Evolutionary conservation across 2,113 vertebrate species (phyloP).

Genomic region (Myiozetetes cayanensis): DNA sequence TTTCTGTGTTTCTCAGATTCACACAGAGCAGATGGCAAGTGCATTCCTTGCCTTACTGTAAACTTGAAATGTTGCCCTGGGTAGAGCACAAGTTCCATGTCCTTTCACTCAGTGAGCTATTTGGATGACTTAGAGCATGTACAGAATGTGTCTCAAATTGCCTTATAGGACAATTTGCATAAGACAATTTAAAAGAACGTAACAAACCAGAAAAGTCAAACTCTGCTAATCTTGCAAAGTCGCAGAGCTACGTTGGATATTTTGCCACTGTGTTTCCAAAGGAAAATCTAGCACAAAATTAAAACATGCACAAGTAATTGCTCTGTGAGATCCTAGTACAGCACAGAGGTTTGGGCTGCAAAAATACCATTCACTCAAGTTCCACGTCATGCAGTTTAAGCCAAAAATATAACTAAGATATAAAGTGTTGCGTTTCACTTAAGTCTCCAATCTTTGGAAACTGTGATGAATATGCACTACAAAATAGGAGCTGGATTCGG

Average conservation of each 20-base stretch:
- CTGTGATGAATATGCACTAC: conserved; percentile 38
- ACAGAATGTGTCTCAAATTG: not conserved
- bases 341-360: not conserved
- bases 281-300: not conserved
- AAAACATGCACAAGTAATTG: not conserved
- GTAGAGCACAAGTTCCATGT: not conserved
- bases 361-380: not conserved
- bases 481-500: conserved; percentile 57
- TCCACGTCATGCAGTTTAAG: not conserved
- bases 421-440: not conserved
- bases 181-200: not conserved
- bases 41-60: not conserved
- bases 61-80: not conserved
- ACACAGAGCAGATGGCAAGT: not conserved
- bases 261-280: not conserved
- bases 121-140: not conserved
- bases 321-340: not conserved
- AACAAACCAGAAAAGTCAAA: not conserved
- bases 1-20: not conserved
- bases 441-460: conserved; percentile 17
- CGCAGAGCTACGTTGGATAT: not conserved
- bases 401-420: not conserved
- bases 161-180: not conserved
- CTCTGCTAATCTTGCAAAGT: not conserved
- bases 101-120: not conserved